A percentile compares a stretch with the other conserved stretches of the same genome.
phyloP scores from a whole-genome alignment of 2,113 vertebrate species.

The Pipa parva region DNA sequence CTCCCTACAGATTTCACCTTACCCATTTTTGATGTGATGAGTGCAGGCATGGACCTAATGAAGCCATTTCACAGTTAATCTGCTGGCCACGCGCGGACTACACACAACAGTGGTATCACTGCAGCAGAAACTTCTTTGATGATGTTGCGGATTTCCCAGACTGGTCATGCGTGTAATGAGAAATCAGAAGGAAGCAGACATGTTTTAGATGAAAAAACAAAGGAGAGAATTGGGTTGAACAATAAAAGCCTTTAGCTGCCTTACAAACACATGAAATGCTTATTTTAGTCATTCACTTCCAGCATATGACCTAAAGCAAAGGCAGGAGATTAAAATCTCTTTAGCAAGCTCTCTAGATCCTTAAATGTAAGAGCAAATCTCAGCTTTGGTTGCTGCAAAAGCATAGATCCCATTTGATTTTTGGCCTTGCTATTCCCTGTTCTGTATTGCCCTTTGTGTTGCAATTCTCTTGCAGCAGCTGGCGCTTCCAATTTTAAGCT shows the following conservation, averaged over 20 bases:
- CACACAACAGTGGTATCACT: slow-evolving; percentile 4
- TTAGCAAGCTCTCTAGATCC: too few species aligned
- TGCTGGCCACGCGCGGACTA: slow-evolving; percentile 17
- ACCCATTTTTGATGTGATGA: slow-evolving; percentile 10
- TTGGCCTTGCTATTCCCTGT: too few species aligned
- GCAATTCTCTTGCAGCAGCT: too few species aligned
- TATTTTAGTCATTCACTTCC: neutral
- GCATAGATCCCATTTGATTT: too few species aligned
- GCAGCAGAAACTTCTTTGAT: neutral
- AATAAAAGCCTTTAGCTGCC: neutral
- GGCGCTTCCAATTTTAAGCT: too few species aligned
- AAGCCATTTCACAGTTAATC: slow-evolving; percentile 37
- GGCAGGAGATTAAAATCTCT: neutral
- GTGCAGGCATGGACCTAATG: slow-evolving; percentile 28
- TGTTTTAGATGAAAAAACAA: slow-evolving; percentile 8
- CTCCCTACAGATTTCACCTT: neutral
- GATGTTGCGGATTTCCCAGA: slow-evolving; percentile 17
- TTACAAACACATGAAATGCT: neutral
- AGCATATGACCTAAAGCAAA: too few species aligned
- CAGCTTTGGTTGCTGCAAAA: too few species aligned
- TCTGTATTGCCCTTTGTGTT: too few species aligned
- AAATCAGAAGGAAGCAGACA: slow-evolving; percentile 35
- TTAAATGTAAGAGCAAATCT: too few species aligned
- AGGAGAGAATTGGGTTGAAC: neutral
- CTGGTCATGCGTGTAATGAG: slow-evolving; percentile 41